phyloP scores from a whole-genome alignment of 1,140 invertebrate species.

The Schmidtea mediterranea region DNA sequence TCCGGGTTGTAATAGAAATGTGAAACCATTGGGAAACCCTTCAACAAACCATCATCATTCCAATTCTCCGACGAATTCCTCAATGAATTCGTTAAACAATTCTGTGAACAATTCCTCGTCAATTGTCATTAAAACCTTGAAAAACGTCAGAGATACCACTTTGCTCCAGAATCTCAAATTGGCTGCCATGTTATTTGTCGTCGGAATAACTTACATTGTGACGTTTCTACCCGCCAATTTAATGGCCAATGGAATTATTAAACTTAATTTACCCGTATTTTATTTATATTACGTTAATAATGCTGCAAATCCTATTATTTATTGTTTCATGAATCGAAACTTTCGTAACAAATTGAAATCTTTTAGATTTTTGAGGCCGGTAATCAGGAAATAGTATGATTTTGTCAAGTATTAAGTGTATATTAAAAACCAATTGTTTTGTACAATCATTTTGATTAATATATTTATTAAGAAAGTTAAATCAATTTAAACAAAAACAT shows the following conservation, averaged over 20 bases:
- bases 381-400: too few relatives aligned
- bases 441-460: too few relatives aligned
- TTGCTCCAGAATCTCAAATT: constrained; percentile 1
- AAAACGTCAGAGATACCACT: background rate
- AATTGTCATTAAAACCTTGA: background rate
- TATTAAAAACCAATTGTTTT: too few relatives aligned
- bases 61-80: background rate
- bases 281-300: constrained; percentile 4
- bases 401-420: too few relatives aligned
- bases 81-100: background rate
- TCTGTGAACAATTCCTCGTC: background rate
- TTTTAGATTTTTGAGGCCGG: too few relatives aligned
- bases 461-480: too few relatives aligned
- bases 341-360: background rate
- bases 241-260: background rate
- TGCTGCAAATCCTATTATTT: constrained; percentile 2
- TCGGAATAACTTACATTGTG: background rate
- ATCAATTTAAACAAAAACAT: too few relatives aligned
- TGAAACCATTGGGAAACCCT: background rate
- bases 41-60: background rate
- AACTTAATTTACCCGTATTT: background rate
- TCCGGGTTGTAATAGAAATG: background rate
- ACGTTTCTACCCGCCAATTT: constrained; percentile 1
- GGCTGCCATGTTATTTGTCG: constrained; percentile 1
- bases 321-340: background rate